Evolutionary conservation across 2,888 invertebrate species (phyloP), one percentile per base, ranked within the genome.

Genomic region (Saturnia pavonia): DNA sequence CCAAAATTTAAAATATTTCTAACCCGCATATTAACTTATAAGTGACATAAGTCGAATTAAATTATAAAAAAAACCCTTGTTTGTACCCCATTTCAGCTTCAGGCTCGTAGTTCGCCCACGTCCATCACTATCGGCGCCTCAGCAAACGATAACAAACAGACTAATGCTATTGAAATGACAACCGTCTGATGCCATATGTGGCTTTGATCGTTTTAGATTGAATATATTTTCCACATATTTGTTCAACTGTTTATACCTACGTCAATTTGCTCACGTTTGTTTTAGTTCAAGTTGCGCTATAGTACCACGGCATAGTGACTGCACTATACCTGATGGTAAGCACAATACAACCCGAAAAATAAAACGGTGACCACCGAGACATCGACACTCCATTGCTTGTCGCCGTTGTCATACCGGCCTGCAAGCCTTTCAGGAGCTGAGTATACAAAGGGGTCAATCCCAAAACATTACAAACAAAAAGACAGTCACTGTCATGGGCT

Each of bases 141-240:
- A 68, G 72, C 68, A 72, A 68, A 60, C 70, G 77, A 78, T 75
- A 76, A 76, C 76, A 71, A 71, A 72, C 72, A 68, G 73, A 74
- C 75, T 73, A 75, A 74, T 75, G 75, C 77, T 73, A 80, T 78
- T 80, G 76, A 80, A 79, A 79, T 77, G 79, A 77, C 81, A 78
- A 69, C 69, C 68, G 69, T 42, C 71, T 68, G 22, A 22, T 40
- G 45, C 81, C 79, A 43, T 81, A 77, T 81, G 80, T 75, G 79
- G 79, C n/a, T 34, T 22, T 72, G 78, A 75, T 73, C 74, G 74
- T 66, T 51, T 48, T 63, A 68, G 65, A 34, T 40, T 40, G 65
- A 65, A 65, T 65, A 65, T 65, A 16, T 40, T 65, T 65, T 65
- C 34, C 65, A 65, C 40, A 65, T 65, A 65, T 65, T 40, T 40